Evolutionary conservation across 2,888 invertebrate genomes (phyloP), one percentile per base, ranked within the genome.

Genomic region (Phlogophora meticulosa): DNA sequence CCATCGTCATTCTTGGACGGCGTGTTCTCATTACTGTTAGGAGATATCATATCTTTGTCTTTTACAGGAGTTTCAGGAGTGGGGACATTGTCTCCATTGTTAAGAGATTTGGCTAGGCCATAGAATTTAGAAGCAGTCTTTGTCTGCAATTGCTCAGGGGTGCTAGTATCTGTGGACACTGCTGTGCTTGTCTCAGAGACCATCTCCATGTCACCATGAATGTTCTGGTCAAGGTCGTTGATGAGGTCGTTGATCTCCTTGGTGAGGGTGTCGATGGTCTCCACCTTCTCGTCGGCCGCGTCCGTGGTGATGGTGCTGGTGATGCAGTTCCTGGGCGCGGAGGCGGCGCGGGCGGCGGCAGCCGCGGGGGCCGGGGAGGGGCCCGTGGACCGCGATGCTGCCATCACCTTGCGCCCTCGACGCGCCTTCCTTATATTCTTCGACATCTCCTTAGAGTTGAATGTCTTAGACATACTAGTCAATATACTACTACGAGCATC

Each of bases 401-500:
- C 85, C 22, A 92, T 89, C 46, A 46, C 94, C 75, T 95, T 96
- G 58, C 94, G 89, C 28, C 95, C 96, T 42, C 95, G 89, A 59
- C 95, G 88, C 7, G 95, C 96, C 78, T 93, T 92, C 61, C 95
- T 91, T 61, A 96, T 95, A 87, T 95, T 95, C 81, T 95, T 95
- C 22, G 94, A 91, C 73, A 95, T 87, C 71, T 95, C 93, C 75
- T 94, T 94, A 58, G 96, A 94, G 85, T 96, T 96, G 88, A 96
- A 96, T 85, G 94, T 95, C 90, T 92, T 95, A 67, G 96, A 96
- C 96, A 96, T 96, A 88, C 95, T 94, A 87, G 92, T 94, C 87
- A 96, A 90, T 91, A 96, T 96, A 90, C 93, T 93, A 91, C 92
- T 94, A 89, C 95, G 94, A 80, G 93, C 93, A 85, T 93, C 89